These are phyloP conservation scores for Oligia strigilis DNA, from an alignment of 2,888 invertebrate genomes.

Conservation along the genomic window DNA sequence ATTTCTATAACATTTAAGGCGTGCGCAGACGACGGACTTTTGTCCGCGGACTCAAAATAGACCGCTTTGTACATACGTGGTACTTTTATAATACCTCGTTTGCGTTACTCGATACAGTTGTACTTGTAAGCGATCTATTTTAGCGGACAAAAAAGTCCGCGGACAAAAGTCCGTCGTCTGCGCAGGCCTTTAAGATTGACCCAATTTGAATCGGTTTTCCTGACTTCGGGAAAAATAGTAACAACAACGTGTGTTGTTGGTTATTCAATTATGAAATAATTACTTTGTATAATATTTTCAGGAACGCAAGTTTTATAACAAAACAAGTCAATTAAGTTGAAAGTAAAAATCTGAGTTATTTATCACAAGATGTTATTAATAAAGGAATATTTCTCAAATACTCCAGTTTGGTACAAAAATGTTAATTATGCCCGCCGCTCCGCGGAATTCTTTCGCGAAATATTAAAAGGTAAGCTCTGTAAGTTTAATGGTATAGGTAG, in stretches of 20 bases:
- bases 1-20: neutral
- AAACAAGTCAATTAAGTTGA: slow-evolving; percentile 45
- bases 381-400: slow-evolving; percentile 54
- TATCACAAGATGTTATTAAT: slow-evolving; percentile 57
- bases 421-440: slow-evolving; percentile 60
- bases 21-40: too few species aligned
- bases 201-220: slow-evolving; percentile 5
- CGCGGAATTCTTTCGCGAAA: slow-evolving; percentile 43
- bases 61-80: too few species aligned
- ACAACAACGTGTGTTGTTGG: neutral
- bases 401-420: slow-evolving; percentile 59
- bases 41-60: too few species aligned
- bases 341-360: slow-evolving; percentile 58
- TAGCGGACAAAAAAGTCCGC: too few species aligned
- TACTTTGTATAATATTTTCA: neutral
- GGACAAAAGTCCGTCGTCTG: too few species aligned
- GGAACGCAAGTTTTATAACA: slow-evolving; percentile 16
- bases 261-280: neutral
- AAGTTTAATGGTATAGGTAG: slow-evolving; percentile 7
- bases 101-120: too few species aligned
- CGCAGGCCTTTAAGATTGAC: neutral
- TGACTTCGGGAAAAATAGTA: neutral
- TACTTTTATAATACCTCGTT: too few species aligned
- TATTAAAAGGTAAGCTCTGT: slow-evolving; percentile 36
- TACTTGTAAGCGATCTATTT: too few species aligned